Evolutionary conservation across 2,888 invertebrate species (phyloP), one percentile per base, ranked within the genome.

Genomic region (Xestobium rufovillosum): DNA sequence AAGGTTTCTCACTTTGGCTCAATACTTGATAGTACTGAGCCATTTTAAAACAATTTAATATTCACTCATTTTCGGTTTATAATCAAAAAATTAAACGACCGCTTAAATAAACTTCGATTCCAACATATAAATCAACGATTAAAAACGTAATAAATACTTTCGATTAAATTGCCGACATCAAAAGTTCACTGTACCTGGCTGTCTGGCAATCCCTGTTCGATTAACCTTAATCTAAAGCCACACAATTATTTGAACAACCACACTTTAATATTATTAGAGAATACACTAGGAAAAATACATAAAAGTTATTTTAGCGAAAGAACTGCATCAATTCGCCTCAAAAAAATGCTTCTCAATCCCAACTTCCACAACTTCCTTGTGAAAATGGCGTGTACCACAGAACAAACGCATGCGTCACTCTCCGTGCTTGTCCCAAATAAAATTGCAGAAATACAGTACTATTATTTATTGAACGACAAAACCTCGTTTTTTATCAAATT

Each of bases 1-100:
- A 67, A 55, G 67, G 66, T 60, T 70, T 72, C 52, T 61, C 57
- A 35, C 68, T 65, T 66, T 70, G 72, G 60, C 73, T 60, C 60
- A 76, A 71, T 59, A 80, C 75, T 55, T 79, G 78, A 62, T 73
- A 80, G 66, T 75, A 80, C 64, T 80, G 78, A 63, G 79, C 80
- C 81, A 81, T 81, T 42, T 61, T 65, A 68, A 61, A 60, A 52
- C 46, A n/a, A n/a, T n/a, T n/a, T n/a, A n/a, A n/a, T n/a, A n/a
- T n/a, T n/a, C n/a, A n/a, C n/a, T n/a, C n/a, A n/a, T n/a, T n/a
- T n/a, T n/a, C n/a, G n/a, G n/a, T n/a, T n/a, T n/a, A n/a, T n/a
- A n/a, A n/a, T n/a, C n/a, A n/a, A n/a, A n/a, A n/a, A n/a, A n/a
- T n/a, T n/a, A n/a, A n/a, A n/a, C n/a, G n/a, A n/a, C n/a, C n/a